A percentile compares a stretch with the other conserved stretches of the same genome.
Conservation (phyloP, 1,140 invertebrate species). For the Heliconius melpomene region DNA sequence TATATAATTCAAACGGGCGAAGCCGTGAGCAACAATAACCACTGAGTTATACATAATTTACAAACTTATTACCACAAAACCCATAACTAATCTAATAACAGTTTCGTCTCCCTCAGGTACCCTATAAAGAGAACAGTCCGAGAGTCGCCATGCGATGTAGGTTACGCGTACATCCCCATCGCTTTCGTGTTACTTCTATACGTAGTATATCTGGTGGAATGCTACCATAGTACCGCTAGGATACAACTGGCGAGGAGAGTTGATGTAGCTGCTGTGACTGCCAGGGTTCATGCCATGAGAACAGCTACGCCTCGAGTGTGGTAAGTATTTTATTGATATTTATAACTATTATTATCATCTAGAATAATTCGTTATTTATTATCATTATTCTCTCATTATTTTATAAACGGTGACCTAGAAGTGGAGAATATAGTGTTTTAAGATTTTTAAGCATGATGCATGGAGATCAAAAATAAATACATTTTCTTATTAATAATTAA, state of each 20-base stretch:
- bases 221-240: conserved; percentile 89
- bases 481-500: too few species aligned
- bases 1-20: too few species aligned
- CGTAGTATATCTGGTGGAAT: conserved; percentile 92
- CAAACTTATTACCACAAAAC: neutral
- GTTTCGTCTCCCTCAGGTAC: conserved; percentile 68
- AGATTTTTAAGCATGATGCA: too few species aligned
- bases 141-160: conserved; percentile 90
- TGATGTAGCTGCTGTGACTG: conserved; percentile 85
- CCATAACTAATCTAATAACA: conserved; percentile 20
- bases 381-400: too few species aligned
- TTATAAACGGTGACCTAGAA: too few species aligned
- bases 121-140: conserved; percentile 84
- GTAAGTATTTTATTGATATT: conserved; percentile 54
- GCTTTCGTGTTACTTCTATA: conserved; percentile 91
- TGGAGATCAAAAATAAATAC: too few species aligned
- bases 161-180: conserved; percentile 93
- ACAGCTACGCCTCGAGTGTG: conserved; percentile 90
- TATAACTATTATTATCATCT: neutral
- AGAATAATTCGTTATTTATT: neutral
- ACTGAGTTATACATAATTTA: neutral
- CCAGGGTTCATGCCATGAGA: conserved; percentile 86
- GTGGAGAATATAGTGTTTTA: too few species aligned
- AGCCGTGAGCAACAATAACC: neutral
- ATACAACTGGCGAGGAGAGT: conserved; percentile 84